phyloP scores from a whole-genome alignment of 2,888 invertebrate species.

The Nasonia oneida region DNA sequence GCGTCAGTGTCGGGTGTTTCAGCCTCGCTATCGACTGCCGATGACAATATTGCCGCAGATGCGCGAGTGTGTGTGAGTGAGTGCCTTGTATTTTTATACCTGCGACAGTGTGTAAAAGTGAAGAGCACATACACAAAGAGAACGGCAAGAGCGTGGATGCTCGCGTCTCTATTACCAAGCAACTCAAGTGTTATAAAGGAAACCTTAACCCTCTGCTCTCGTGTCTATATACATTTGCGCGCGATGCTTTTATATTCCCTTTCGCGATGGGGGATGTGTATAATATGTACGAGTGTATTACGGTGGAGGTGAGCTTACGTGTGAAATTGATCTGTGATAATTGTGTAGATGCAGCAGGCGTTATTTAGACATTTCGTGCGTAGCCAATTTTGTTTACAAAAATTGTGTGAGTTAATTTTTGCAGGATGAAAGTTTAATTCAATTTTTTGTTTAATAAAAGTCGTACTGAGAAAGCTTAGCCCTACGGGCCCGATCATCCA shows the following conservation, averaged over 20 bases:
- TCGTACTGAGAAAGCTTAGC: no score
- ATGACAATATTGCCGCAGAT: slow-evolving; percentile 44
- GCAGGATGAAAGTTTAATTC: no score
- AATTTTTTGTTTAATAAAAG: no score
- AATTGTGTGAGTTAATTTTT: no score
- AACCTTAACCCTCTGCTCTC: slow-evolving; percentile 47
- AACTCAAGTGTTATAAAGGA: slow-evolving; percentile 48
- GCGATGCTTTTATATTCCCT: slow-evolving; percentile 54
- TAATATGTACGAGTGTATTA: not conserved
- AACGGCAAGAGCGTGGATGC: not conserved
- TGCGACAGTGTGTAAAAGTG: not conserved
- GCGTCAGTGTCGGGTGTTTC: slow-evolving; percentile 67
- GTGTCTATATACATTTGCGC: slow-evolving; percentile 19
- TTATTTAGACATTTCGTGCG: no score
- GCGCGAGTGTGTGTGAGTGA: not conserved
- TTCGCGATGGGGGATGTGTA: slow-evolving; percentile 31
- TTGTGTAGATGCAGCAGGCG: no score
- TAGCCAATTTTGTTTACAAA: no score
- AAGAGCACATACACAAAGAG: not conserved
- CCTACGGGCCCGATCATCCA: no score
- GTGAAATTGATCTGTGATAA: not conserved
- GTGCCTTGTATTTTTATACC: not conserved
- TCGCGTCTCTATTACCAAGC: slow-evolving; percentile 41
- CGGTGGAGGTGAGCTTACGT: not conserved
- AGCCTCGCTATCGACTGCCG: slow-evolving; percentile 64